Base-by-base conservation (phyloP, 2,888 invertebrate genomes). In the Keiferia lycopersicella region DNA sequence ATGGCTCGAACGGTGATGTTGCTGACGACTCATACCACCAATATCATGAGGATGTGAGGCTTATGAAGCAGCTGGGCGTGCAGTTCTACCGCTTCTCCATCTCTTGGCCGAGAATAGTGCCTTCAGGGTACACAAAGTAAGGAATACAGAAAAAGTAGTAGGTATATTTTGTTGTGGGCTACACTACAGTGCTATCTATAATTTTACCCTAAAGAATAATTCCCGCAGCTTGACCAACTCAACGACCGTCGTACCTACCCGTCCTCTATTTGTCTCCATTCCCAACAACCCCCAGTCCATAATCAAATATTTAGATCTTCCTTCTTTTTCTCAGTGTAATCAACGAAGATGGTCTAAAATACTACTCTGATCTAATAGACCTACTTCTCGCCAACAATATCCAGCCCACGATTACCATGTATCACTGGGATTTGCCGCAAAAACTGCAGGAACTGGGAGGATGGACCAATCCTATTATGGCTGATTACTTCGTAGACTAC, bases 101-200 rank as follows among this genome's bases (percentile, higher is more conserved):
- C 20, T 93, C 95, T 64, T 96, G 96, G 95, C 81, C 95, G 0
- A 87, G 96, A 71, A 90, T 96, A 26, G 77, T 96, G 50, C 95
- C 95, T 0, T 91, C 83, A 64, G 95, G 94, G 10, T 81, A 91
- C 11, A 80, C 86, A 16, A 56, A 56, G 56, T 56, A 56, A 56
- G 34, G n/a, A n/a, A n/a, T n/a, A 50, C 12, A 34, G 7, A 34
- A 4, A 10, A 1, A 34, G n/a, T n/a, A n/a, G n/a, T n/a, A n/a
- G n/a, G n/a, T n/a, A n/a, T n/a, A n/a, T n/a, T n/a, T n/a, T n/a
- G n/a, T n/a, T n/a, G n/a, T n/a, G n/a, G n/a, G n/a, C n/a, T n/a
- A n/a, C n/a, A n/a, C n/a, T n/a, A n/a, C n/a, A n/a, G n/a, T n/a
- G n/a, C n/a, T n/a, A n/a, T n/a, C n/a, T n/a, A n/a, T n/a, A n/a